Evolutionary conservation across 2,113 vertebrate species (phyloP).

Genomic region (Taxidea taxus): DNA sequence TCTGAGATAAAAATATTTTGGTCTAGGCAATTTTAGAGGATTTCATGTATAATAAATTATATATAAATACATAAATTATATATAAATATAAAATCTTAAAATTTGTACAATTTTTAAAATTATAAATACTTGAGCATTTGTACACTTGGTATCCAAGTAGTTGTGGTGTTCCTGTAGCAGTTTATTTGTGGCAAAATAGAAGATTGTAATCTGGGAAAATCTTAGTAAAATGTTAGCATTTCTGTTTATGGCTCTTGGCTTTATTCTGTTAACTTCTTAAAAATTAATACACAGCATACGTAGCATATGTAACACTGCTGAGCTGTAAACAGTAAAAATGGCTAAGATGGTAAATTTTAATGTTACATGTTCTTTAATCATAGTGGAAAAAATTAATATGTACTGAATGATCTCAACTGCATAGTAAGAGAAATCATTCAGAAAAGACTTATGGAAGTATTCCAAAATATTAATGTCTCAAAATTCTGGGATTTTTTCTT

Average conservation of each 20-base stretch:
- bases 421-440: not conserved
- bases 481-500: not conserved
- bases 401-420: not conserved
- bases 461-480: conserved; percentile 19
- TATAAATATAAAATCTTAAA: not conserved
- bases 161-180: not conserved
- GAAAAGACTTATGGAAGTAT: not conserved
- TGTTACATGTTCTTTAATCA: not conserved
- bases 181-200: conserved; percentile 11
- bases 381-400: not conserved
- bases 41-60: conserved; percentile 23
- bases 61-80: not conserved
- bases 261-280: conserved; percentile 2
- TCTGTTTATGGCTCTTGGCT: not conserved
- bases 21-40: conserved; percentile 24
- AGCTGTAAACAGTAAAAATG: not conserved
- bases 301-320: not conserved
- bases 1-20: conserved; percentile 68
- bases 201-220: not conserved
- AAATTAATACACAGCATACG: not conserved
- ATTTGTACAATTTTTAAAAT: not conserved
- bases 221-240: conserved; percentile 33
- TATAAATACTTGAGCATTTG: not conserved
- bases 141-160: not conserved
- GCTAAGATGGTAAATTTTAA: not conserved